A percentile compares a stretch with the other conserved stretches of the same genome.
phyloP scores from a whole-genome alignment of 1,140 invertebrate genomes.

The Acromyrmex charruanus region DNA sequence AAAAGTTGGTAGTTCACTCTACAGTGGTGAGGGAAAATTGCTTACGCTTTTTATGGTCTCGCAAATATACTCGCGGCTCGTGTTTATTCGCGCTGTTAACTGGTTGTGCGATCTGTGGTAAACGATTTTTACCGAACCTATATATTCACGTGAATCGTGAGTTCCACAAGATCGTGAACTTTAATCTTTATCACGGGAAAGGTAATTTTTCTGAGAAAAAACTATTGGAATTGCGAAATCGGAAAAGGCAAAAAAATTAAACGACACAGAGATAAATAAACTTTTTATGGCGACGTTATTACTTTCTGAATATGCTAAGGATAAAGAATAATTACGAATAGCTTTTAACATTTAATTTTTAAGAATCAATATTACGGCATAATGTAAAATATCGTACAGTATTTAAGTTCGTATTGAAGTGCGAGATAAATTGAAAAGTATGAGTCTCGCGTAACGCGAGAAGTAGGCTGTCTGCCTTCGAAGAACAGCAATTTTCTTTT shows the following conservation, averaged over 20 bases:
- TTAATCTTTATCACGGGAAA: constrained; percentile 47
- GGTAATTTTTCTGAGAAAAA: constrained; percentile 2
- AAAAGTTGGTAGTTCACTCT: constrained; percentile 71
- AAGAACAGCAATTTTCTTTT: constrained; percentile 71
- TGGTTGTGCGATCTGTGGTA: constrained; percentile 41
- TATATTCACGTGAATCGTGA: neutral
- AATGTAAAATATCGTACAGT: neutral
- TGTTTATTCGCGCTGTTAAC: constrained; percentile 68
- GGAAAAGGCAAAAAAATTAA: neutral
- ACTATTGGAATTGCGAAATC: neutral
- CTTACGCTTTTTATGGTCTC: constrained; percentile 68
- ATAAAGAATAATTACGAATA: constrained; percentile 4
- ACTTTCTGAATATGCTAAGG: neutral
- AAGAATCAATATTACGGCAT: neutral
- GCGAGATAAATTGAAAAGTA: constrained; percentile 43
- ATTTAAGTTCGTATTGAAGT: constrained; percentile 25
- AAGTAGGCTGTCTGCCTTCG: constrained; percentile 19
- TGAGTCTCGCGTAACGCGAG: neutral
- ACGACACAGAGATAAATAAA: neutral
- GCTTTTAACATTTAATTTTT: neutral
- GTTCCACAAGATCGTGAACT: constrained; percentile 28
- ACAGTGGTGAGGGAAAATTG: constrained; percentile 65
- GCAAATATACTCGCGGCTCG: constrained; percentile 62
- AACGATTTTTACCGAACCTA: constrained; percentile 69
- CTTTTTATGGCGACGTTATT: neutral